A percentile compares a stretch with the other conserved stretches of the same genome.
Conservation (phyloP, 2,113 vertebrate genomes). For the Cynoglossus semilaevis region DNA sequence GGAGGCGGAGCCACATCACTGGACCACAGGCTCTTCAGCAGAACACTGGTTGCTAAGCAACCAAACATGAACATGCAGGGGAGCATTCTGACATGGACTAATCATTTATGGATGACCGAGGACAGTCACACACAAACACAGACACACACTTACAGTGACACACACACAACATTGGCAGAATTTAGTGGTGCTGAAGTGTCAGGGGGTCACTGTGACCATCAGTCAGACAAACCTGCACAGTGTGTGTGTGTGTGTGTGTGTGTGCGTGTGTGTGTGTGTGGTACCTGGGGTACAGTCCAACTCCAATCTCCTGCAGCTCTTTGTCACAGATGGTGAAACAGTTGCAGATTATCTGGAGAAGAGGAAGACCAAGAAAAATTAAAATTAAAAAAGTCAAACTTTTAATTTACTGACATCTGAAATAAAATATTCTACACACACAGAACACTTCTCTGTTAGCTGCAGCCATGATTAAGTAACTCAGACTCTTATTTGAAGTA, state of each 20-base stretch:
- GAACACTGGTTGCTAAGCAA: conserved; percentile 73
- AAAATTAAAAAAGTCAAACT: too few species aligned
- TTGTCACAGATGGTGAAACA: conserved; percentile 95
- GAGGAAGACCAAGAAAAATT: conserved; percentile 1
- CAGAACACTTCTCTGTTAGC: too few species aligned
- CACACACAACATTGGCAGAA: conserved; percentile 48
- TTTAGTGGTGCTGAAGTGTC: conserved; percentile 41
- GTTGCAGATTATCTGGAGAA: conserved; percentile 91
- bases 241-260: conserved; percentile 21
- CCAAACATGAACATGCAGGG: conserved; percentile 73
- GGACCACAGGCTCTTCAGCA: conserved; percentile 36
- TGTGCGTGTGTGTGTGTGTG: conserved; percentile 15
- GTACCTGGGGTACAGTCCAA: conserved; percentile 96
- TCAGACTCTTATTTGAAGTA: too few species aligned
- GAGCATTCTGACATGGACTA: conserved; percentile 46
- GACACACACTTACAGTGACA: not conserved
- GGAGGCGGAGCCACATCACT: conserved; percentile 42
- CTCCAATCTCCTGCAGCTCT: conserved; percentile 92
- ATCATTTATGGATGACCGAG: conserved; percentile 70
- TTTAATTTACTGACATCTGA: too few species aligned
- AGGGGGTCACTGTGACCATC: conserved; percentile 68
- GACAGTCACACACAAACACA: conserved; percentile 44
- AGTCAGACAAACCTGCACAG: conserved; percentile 60
- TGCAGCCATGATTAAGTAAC: too few species aligned
- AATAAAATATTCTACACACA: too few species aligned